Base-by-base conservation (phyloP, 2,797 vertebrate genomes). In the Propithecus perrieri region DNA sequence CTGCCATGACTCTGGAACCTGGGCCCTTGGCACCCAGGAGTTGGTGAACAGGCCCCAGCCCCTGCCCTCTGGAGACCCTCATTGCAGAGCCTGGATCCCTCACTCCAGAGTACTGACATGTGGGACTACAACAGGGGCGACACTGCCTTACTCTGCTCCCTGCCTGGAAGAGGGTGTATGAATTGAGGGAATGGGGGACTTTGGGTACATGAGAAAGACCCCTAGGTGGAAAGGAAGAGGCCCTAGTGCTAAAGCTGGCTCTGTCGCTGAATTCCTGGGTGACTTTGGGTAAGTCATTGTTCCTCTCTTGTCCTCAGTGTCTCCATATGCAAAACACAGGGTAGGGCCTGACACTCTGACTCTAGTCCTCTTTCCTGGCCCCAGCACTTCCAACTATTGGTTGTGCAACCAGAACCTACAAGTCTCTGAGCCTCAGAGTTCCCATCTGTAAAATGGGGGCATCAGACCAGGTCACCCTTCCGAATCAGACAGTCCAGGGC, bases 401-500 rank as follows among this genome's bases (percentile, higher is more conserved):
- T 38, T 87, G 15, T 28, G 67, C 4, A 5, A 43, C 15, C 9
- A 48, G 26, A 84, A 55, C 22, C 30, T 26, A 11, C 2, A 17
- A 5, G 53, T 89, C 65, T 85, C 85, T 92, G 85, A 85, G 35
- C 50, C 71, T 83, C 72, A n/a, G 48, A 6, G 41, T 53, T 74
- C 61, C 84, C 76, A 43, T 43, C 59, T 67, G 35, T n/a, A 74
- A 85, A 95, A 78, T 38, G 14, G 61, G 86, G 18, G 20, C 65
- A 33, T 2, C 50, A 18, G 86, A 33, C 63, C 57, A 83, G 28
- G n/a, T 46, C 24, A 35, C 41, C 46, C 50, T 63, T 65, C 81
- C 33, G 53, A 92, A 61, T 69, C 75, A 91, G 72, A 83, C 2
- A 10, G 57, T 33, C 57, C 13, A 41, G 59, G 71, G 61, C 33